Evolutionary conservation across 2,113 vertebrate genomes (phyloP).

Genomic region (Lagopus leucura): DNA sequence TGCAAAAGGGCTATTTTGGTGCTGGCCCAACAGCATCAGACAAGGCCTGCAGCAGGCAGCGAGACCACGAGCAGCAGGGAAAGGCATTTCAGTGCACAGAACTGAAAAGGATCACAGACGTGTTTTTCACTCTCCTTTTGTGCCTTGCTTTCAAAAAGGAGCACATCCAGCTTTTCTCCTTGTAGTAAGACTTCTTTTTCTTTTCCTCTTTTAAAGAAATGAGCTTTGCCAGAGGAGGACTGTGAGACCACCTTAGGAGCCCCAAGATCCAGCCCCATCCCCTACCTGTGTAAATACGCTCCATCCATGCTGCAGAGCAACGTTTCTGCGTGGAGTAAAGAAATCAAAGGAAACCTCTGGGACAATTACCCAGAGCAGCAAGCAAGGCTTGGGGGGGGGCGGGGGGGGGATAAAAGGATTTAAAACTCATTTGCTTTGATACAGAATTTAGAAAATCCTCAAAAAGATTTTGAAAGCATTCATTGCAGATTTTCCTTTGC

Average conservation of each 20-base stretch:
- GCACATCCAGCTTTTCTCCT: background rate
- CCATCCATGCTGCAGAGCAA: no score
- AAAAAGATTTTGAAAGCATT: background rate
- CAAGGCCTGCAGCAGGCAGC: background rate
- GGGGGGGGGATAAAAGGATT: background rate
- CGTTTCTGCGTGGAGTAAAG: background rate
- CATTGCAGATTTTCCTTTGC: background rate
- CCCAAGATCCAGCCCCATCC: background rate
- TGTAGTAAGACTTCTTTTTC: background rate
- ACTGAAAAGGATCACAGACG: background rate
- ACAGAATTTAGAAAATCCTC: background rate
- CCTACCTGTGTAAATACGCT: no score
- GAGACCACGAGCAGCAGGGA: background rate
- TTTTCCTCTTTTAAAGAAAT: background rate
- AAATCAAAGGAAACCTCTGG: background rate
- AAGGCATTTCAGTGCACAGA: background rate
- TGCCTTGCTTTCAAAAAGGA: background rate
- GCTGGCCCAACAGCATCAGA: background rate
- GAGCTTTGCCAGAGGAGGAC: background rate
- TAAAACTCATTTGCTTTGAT: background rate
- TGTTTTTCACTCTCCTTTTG: background rate
- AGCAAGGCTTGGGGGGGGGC: background rate
- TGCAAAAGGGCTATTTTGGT: background rate
- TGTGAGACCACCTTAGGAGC: background rate
- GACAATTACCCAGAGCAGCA: background rate